Evolutionary conservation across 2,113 vertebrate genomes (phyloP).

Genomic region (Pyrgilauda ruficollis): DNA sequence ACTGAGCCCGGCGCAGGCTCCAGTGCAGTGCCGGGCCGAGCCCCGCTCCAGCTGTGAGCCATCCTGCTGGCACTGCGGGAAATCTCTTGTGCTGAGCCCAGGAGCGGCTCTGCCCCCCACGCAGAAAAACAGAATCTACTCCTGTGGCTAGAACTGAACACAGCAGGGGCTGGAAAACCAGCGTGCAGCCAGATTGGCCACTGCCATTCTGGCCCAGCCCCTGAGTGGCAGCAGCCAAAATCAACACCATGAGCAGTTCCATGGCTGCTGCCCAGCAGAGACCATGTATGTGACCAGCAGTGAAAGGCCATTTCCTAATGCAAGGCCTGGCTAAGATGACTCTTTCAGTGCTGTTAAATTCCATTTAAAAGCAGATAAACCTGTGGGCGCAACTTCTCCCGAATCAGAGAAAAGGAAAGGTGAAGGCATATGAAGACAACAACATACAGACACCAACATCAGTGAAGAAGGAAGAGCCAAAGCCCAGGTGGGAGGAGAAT

Average conservation of each 20-base stretch:
- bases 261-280: fast-evolving
- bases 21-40: background rate
- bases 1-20: too few relatives aligned
- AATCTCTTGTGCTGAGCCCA: fast-evolving
- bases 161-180: fast-evolving
- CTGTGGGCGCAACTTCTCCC: fast-evolving
- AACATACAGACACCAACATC: too few relatives aligned
- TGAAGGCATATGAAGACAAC: background rate
- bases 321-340: background rate
- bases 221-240: background rate
- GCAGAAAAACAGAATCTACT: background rate
- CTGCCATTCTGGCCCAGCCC: background rate
- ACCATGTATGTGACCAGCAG: background rate
- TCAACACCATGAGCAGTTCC: background rate
- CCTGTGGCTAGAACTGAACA: fast-evolving
- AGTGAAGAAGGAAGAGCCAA: background rate
- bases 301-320: fast-evolving
- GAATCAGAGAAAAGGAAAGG: background rate
- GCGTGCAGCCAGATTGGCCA: background rate
- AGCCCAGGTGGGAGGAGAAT: background rate
- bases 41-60: fast-evolving
- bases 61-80: fast-evolving
- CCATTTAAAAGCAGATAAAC: background rate
- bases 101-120: fast-evolving
- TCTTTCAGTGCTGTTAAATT: background rate